A percentile compares a stretch with the other conserved stretches of the same genome.
phyloP scores from a whole-genome alignment of 1,140 invertebrate genomes.

The Aleiodes sp. region DNA sequence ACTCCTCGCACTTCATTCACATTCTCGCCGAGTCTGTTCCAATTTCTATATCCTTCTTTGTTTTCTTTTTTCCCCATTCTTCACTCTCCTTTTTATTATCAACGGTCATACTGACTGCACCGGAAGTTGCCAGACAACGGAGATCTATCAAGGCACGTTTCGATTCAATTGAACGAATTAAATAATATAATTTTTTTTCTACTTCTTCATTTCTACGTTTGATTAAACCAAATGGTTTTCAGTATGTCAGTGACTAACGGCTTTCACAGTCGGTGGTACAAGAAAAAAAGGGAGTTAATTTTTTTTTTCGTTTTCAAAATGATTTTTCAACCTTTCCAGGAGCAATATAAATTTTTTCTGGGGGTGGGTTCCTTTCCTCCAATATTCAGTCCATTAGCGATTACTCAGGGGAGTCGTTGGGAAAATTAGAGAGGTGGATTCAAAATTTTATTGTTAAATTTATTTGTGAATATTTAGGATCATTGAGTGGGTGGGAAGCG shows the following conservation, averaged over 20 bases:
- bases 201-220: background rate
- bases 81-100: too few species aligned
- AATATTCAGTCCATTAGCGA: slow-evolving; percentile 14
- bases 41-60: background rate
- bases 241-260: slow-evolving; percentile 18
- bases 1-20: slow-evolving; percentile 28
- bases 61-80: too few species aligned
- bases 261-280: slow-evolving; percentile 6
- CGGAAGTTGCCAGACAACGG: too few species aligned
- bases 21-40: background rate
- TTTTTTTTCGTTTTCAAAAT: background rate
- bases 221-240: slow-evolving; percentile 9
- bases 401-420: slow-evolving; percentile 1
- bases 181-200: background rate
- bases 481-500: slow-evolving; percentile 9
- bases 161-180: background rate
- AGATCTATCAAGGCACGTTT: too few species aligned
- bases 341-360: background rate
- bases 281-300: background rate
- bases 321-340: background rate
- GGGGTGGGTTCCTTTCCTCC: background rate
- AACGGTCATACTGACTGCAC: too few species aligned
- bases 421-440: background rate
- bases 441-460: background rate
- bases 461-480: slow-evolving; percentile 14